Conservation (phyloP, 2,797 vertebrate species). For the Sebastes nivosus region DNA sequence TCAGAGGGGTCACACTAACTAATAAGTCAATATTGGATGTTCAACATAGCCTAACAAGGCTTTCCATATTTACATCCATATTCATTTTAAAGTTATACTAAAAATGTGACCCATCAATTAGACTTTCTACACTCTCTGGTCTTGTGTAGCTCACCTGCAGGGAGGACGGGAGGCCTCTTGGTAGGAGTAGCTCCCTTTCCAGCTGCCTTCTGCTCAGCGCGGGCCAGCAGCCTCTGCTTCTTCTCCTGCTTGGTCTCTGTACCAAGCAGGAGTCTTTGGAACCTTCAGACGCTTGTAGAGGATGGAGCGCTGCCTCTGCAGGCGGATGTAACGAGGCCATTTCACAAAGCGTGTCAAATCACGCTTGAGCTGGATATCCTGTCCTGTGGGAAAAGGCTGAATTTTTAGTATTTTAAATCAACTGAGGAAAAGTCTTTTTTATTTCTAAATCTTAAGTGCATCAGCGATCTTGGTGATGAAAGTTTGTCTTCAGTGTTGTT, state of each 20-base stretch:
- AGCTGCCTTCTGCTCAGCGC: constrained; percentile 27
- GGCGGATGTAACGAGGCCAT: constrained; percentile 96
- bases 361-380: constrained; percentile 98
- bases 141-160: constrained; percentile 84
- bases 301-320: constrained; percentile 95
- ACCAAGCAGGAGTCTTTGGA: constrained; percentile 69
- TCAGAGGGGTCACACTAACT: background rate
- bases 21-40: background rate
- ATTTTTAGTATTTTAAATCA: too few relatives aligned
- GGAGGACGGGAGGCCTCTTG: constrained; percentile 92
- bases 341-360: constrained; percentile 97
- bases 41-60: background rate
- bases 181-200: constrained; percentile 94
- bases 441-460: constrained; percentile 64
- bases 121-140: background rate
- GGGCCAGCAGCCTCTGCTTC: too few relatives aligned
- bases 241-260: too few relatives aligned
- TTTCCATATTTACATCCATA: background rate
- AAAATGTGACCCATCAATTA: background rate
- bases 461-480: constrained; percentile 95
- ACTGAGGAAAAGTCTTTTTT: too few relatives aligned
- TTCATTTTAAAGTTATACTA: too few relatives aligned
- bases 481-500: constrained; percentile 76
- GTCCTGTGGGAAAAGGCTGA: constrained; percentile 84
- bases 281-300: constrained; percentile 97